These are phyloP conservation scores for Penaeus indicus DNA, from an alignment of 1,140 invertebrate genomes.

Conservation along the genomic window DNA sequence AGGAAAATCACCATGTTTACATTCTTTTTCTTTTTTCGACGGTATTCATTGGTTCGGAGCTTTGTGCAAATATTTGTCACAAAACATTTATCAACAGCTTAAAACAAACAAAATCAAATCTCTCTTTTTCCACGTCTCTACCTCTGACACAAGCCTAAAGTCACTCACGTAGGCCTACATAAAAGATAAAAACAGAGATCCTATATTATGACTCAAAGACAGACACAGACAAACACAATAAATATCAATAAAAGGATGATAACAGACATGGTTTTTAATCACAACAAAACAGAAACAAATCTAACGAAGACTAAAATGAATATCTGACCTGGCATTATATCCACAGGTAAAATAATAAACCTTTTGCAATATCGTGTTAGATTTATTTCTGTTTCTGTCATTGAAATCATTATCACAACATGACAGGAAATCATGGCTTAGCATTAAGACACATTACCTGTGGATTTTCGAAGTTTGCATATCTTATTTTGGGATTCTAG, in stretches of 20 bases:
- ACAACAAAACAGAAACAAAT: slow-evolving; percentile 11
- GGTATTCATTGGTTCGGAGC: too few species aligned
- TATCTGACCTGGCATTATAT: background rate
- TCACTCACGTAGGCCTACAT: background rate
- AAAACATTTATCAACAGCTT: too few species aligned
- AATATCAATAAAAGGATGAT: background rate
- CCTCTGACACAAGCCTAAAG: background rate
- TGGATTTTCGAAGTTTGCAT: too few species aligned
- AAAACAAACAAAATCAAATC: background rate
- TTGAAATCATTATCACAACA: too few species aligned
- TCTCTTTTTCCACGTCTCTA: background rate
- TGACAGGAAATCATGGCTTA: too few species aligned
- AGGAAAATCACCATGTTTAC: too few species aligned
- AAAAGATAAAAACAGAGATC: background rate
- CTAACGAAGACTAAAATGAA: background rate
- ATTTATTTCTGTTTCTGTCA: background rate
- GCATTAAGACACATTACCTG: too few species aligned
- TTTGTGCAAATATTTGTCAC: too few species aligned
- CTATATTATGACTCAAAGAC: background rate
- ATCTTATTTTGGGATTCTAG: too few species aligned
- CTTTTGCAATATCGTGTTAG: background rate
- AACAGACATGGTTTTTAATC: background rate
- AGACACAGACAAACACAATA: background rate
- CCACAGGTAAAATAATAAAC: too few species aligned
- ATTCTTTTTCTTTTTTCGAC: too few species aligned